Base-by-base conservation (phyloP, 2,113 vertebrate species). In the Catharus fuscescens region DNA sequence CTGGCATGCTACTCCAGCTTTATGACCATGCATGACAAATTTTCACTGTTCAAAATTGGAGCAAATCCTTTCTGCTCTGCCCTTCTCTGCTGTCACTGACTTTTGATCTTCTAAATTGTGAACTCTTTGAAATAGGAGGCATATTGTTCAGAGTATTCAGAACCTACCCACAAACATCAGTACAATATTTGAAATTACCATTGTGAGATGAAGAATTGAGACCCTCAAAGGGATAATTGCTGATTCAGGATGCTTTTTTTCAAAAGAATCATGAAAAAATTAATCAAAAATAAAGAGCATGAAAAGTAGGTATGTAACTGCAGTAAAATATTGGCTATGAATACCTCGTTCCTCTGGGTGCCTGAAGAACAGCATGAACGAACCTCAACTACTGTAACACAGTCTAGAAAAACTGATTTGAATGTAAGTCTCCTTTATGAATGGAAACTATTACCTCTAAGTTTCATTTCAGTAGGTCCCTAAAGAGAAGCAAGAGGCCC, bases 361-460 rank as follows among this genome's bases (percentile, higher is more conserved):
- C 13, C 40, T 10, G 7, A 84, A 80, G 85, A 91, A 40, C 69
- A 83, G 36, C 12, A 17, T 12, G 52, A 95, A 70, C 80, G 54
- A 95, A 86, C 34, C 53, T 79, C 53, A 38, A 67, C 77, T 82
- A 84, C 76, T 36, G 73, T 44, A 91, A 77, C 36, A 59, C 11
- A 50, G 60, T 28, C 62, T 10, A 73, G 65, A 80, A 84, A 93
- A 92, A 85, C 25, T 9, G 61, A 88, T 47, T 57, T 80, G 34
- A 92, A 78, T 40, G n/a, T 77, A 86, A 90, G 29, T 42, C 21
- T 88, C 48, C 72, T 86, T 89, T 54, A 62, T 70, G 92, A 15
- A 62, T 93, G 86, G 93, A 96, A 97, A 86, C 65, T 73, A 57
- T 94, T 90, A 88, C 32, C 42, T 74, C 54, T 23, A 84, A 16